Evolutionary conservation across 2,113 vertebrate species (phyloP).

Genomic region (Dromiciops gliroides): DNA sequence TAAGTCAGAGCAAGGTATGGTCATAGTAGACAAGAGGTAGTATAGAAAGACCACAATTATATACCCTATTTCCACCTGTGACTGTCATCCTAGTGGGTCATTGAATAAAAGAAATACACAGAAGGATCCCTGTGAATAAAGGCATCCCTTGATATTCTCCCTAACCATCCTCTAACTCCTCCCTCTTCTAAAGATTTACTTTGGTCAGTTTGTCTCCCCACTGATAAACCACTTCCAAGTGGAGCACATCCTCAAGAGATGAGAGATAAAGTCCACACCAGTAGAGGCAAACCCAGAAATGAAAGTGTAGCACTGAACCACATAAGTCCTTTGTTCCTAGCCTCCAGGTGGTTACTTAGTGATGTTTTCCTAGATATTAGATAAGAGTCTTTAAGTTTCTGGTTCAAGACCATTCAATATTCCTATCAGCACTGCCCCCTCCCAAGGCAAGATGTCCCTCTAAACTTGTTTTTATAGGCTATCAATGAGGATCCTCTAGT

Average conservation of each 20-base stretch:
- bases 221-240: background rate
- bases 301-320: background rate
- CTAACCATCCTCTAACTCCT: background rate
- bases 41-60: background rate
- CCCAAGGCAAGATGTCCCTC: background rate
- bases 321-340: background rate
- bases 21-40: background rate
- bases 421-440: background rate
- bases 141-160: background rate
- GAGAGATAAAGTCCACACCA: background rate
- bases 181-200: background rate
- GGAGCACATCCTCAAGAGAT: background rate
- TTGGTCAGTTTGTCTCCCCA: background rate
- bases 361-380: background rate
- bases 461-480: background rate
- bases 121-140: background rate
- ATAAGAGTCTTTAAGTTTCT: background rate
- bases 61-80: background rate
- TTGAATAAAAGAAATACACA: background rate
- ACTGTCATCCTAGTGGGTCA: background rate
- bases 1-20: background rate
- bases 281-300: background rate
- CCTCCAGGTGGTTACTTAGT: background rate
- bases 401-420: background rate
- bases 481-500: background rate